Evolutionary conservation across 2,797 vertebrate species (phyloP).

Genomic region (Falco peregrinus): DNA sequence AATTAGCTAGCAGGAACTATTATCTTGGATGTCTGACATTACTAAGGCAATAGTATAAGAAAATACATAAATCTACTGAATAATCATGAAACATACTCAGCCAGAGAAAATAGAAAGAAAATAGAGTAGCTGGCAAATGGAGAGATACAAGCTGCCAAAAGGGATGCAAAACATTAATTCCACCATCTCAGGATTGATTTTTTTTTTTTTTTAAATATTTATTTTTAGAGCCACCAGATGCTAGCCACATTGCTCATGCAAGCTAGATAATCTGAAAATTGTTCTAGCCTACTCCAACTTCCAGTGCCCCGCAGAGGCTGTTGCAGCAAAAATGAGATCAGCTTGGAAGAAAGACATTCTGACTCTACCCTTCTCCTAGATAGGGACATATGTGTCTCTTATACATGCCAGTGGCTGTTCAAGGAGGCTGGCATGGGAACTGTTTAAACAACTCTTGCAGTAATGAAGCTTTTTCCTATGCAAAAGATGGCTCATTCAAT

Average conservation of each 20-base stretch:
- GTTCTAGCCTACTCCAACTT: neutral
- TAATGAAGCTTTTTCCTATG: neutral
- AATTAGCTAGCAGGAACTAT: conserved; percentile 22
- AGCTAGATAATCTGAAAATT: neutral
- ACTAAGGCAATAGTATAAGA: conserved; percentile 2
- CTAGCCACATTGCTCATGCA: neutral
- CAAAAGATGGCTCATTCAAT: neutral
- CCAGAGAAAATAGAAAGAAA: neutral
- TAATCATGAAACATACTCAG: neutral
- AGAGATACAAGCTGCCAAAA: conserved; percentile 22
- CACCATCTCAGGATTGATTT: neutral
- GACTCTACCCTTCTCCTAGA: neutral
- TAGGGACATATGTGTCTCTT: neutral
- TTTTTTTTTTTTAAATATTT: neutral
- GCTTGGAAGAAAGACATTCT: neutral
- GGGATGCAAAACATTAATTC: conserved; percentile 23
- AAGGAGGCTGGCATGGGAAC: neutral
- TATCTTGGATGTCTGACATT: neutral
- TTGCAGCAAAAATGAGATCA: neutral
- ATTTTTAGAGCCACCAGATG: conserved; percentile 30
- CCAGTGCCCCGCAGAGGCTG: neutral
- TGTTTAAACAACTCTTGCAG: neutral
- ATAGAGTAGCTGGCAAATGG: conserved; percentile 27
- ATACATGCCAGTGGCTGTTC: neutral
- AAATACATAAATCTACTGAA: conserved; percentile 26